phyloP scores from a whole-genome alignment of 2,888 invertebrate species.

The Aproaerema taeniolella region DNA sequence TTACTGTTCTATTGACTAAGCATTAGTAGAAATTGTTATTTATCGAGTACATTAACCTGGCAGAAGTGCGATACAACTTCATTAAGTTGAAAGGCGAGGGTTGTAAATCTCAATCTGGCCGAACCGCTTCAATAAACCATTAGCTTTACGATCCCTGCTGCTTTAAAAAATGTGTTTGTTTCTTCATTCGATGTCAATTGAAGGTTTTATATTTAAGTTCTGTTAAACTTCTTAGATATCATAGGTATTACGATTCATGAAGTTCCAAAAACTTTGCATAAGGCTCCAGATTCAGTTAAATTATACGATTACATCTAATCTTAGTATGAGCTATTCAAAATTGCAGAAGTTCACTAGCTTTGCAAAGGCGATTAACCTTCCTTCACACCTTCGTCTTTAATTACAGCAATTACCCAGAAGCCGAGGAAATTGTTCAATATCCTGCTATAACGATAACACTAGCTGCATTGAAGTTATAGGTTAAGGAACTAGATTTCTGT shows the following conservation, averaged over 20 bases:
- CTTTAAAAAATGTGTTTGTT: not conserved
- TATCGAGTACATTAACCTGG: conserved; percentile 38
- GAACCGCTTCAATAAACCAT: conserved; percentile 33
- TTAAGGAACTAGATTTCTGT: too few relatives aligned
- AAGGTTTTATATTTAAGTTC: too few relatives aligned
- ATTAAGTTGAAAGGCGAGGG: conserved; percentile 42
- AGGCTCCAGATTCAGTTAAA: too few relatives aligned
- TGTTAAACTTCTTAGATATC: too few relatives aligned
- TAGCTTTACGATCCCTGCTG: conserved; percentile 20
- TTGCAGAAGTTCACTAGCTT: too few relatives aligned
- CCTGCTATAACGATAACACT: too few relatives aligned
- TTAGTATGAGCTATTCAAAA: too few relatives aligned
- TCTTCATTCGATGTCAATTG: too few relatives aligned
- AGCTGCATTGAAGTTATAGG: too few relatives aligned
- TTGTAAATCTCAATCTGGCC: conserved; percentile 46
- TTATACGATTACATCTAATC: too few relatives aligned
- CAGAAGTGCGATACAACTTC: conserved; percentile 47
- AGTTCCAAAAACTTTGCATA: too few relatives aligned
- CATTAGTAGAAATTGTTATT: conserved; percentile 36
- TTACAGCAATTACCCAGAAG: conserved; percentile 43
- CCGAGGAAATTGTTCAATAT: conserved; percentile 54
- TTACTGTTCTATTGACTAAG: conserved; percentile 29
- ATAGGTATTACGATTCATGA: too few relatives aligned
- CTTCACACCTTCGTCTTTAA: conserved; percentile 19
- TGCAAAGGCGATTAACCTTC: conserved; percentile 8